Conservation (phyloP, 2,888 invertebrate genomes). For the Aspidiotus rigidus region DNA sequence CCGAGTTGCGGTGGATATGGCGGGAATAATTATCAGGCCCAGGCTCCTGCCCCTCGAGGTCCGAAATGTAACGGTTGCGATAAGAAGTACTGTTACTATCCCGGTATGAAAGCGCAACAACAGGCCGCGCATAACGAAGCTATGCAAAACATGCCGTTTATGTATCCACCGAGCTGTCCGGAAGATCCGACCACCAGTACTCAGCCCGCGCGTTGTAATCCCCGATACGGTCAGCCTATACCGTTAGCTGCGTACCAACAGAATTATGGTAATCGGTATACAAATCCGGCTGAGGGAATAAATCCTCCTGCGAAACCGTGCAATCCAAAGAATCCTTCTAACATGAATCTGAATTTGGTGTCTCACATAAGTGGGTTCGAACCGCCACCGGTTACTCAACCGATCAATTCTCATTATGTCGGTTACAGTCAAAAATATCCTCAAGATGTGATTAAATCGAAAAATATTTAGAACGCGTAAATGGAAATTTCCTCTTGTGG, state of each 20-base stretch:
- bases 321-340: constrained; percentile 7
- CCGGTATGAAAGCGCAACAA: background rate
- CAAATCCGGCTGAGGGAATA: background rate
- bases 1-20: background rate
- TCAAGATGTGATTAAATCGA: constrained; percentile 12
- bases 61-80: background rate
- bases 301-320: background rate
- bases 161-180: constrained; percentile 1
- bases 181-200: background rate
- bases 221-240: background rate
- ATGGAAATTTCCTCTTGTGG: too few species aligned
- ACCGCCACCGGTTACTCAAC: constrained; percentile 7
- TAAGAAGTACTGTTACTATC: background rate
- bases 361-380: constrained; percentile 15
- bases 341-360: background rate
- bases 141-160: constrained; percentile 2
- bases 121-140: background rate
- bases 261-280: background rate
- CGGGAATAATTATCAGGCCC: background rate
- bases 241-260: background rate
- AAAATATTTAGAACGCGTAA: background rate
- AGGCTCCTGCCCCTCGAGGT: background rate
- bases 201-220: background rate
- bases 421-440: constrained; percentile 16
- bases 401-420: constrained; percentile 3